Evolutionary conservation across 2,113 vertebrate species (phyloP).

Genomic region (Anhinga anhinga): DNA sequence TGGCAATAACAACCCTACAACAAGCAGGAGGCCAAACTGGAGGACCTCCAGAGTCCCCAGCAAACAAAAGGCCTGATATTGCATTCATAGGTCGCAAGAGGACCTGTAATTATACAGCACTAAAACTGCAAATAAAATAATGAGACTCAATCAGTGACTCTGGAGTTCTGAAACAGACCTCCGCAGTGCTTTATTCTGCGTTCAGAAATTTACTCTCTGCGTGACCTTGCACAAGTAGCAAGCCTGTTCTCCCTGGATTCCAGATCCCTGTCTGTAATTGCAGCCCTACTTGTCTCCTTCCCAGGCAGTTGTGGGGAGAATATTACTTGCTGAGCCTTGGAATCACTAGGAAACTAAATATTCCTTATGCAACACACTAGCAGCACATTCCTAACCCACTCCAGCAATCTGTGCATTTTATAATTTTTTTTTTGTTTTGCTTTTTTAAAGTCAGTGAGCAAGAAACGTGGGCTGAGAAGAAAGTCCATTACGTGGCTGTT

Average conservation of each 20-base stretch:
- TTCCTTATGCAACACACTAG: conserved; percentile 9
- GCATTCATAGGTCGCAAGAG: neutral
- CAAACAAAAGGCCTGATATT: neutral
- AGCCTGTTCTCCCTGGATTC: neutral
- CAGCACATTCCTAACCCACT: conserved; percentile 29
- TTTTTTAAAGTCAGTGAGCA: conserved; percentile 46
- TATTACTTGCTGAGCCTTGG: neutral
- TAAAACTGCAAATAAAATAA: neutral
- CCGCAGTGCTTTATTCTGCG: neutral
- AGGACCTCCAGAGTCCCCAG: neutral
- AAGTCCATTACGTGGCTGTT: conserved; percentile 54
- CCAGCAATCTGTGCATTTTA: conserved; percentile 35
- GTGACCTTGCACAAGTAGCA: neutral
- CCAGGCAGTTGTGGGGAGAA: neutral
- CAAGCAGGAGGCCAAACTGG: neutral
- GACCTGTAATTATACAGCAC: neutral
- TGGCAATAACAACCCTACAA: neutral
- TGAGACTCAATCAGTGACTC: neutral
- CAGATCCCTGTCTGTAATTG: neutral
- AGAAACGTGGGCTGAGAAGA: conserved; percentile 54
- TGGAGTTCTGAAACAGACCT: neutral
- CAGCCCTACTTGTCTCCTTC: neutral
- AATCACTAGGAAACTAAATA: conserved; percentile 3
- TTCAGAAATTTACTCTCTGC: neutral
- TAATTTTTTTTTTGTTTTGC: neutral